Conservation (phyloP, 1,140 invertebrate genomes). For the Whitmania pigra region DNA sequence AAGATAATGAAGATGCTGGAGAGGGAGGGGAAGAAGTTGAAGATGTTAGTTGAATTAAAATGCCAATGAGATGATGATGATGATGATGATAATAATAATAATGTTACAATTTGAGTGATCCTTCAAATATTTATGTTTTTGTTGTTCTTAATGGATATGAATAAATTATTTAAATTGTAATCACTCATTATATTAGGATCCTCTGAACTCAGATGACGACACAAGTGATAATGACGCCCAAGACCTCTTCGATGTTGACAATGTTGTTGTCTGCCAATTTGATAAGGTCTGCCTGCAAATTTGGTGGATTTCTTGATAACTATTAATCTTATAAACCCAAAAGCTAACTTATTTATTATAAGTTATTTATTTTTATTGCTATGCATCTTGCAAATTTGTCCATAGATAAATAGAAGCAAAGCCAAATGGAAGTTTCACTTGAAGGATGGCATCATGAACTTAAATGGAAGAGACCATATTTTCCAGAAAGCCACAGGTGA, state of each 20-base stretch:
- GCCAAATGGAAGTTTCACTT: constrained; percentile 99
- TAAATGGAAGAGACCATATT: constrained; percentile 91
- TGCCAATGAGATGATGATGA: too few relatives aligned
- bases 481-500: constrained; percentile 97
- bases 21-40: constrained; percentile 58
- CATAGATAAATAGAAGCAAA: constrained; percentile 79
- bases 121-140: too few relatives aligned
- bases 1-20: constrained; percentile 45
- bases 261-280: constrained; percentile 98
- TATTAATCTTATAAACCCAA: neutral
- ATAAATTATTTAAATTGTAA: neutral
- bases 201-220: constrained; percentile 81
- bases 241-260: constrained; percentile 91
- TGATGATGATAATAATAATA: too few relatives aligned
- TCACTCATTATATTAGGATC: constrained; percentile 52
- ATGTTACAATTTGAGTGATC: too few relatives aligned
- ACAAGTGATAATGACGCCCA: constrained; percentile 88
- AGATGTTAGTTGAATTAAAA: constrained; percentile 40
- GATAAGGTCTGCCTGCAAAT: constrained; percentile 62
- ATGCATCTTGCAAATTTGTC: neutral
- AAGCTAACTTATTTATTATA: neutral
- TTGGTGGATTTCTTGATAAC: neutral
- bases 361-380: too few relatives aligned
- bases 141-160: neutral
- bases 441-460: constrained; percentile 99